These are phyloP conservation scores for Tineola bisselliella DNA, from an alignment of 2,888 invertebrate genomes.

Conservation along the genomic window DNA sequence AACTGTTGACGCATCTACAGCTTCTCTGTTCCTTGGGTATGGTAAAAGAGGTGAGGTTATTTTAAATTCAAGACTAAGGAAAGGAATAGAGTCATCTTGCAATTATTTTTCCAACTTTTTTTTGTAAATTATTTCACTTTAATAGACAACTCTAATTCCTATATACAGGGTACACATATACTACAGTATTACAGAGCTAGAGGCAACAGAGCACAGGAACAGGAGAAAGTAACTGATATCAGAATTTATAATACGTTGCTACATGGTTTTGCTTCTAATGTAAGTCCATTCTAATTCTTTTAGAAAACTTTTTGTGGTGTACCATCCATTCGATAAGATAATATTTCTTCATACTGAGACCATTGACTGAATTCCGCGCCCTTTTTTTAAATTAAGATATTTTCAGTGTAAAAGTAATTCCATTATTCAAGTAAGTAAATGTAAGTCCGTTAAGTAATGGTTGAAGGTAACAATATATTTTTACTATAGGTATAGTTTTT, in stretches of 20 bases:
- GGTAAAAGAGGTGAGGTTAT: slow-evolving; percentile 40
- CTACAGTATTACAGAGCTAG: slow-evolving; percentile 50
- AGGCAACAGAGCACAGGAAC: slow-evolving; percentile 28
- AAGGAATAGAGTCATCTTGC: no score
- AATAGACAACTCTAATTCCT: slow-evolving; percentile 1
- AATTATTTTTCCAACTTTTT: no score
- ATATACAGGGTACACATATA: slow-evolving; percentile 45
- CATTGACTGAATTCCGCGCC: slow-evolving; percentile 33
- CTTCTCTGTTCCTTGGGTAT: slow-evolving; percentile 72
- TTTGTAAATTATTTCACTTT: no score
- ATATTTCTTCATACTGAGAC: slow-evolving; percentile 42
- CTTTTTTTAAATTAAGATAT: slow-evolving; percentile 39
- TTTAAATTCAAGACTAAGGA: no score
- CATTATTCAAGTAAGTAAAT: no score
- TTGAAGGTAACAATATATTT: no score
- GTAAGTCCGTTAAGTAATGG: no score
- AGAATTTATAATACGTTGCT: slow-evolving; percentile 75
- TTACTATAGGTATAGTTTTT: no score
- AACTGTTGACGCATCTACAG: slow-evolving; percentile 73
- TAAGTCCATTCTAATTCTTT: slow-evolving; percentile 25
- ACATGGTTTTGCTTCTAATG: slow-evolving; percentile 74
- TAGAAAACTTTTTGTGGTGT: not conserved
- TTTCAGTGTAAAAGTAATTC: slow-evolving; percentile 42
- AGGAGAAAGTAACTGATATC: slow-evolving; percentile 51
- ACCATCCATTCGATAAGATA: slow-evolving; percentile 29